Base-by-base conservation (phyloP, 2,888 invertebrate species). In the Margaritifera margaritifera region DNA sequence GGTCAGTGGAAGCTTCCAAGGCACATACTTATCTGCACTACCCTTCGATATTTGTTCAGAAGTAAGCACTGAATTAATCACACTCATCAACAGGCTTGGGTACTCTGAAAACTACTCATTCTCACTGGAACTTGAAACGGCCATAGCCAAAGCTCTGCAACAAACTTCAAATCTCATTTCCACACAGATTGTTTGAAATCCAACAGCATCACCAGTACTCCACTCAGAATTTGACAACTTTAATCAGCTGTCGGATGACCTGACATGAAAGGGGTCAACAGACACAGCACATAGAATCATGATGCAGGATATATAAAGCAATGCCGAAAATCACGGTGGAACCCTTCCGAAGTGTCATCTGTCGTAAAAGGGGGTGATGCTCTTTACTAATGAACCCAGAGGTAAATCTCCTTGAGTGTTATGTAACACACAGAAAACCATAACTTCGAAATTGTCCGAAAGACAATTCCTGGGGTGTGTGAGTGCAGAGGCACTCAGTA, bases 171-270 rank as follows among this genome's bases (percentile, higher is more conserved):
- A 52, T 20, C 52, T 72, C 8, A 60, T 78, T 15, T 25, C 79
- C 18, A 62, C 68, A 6, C 70, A 75, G 24, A 78, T 74, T 24
- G 57, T 79, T 18, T 22, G 70, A 24, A 55, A 64, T 42, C 74
- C 71, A 42, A 22, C 57, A 22, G 56, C n/a, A 6, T 55, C 59
- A 20, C 62, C 69, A 4, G 52, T 75, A 5, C 78, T 80, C 55
- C 80, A 78, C 63, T 72, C 70, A 8, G 72, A 78, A 19, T 80
- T 77, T 66, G 77, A 77, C 64, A 77, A 72, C 42, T 76, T 75
- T 59, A 71, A 79, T 59, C 64, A 71, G 64, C 54, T 75, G 2
- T 19, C 75, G 20, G 77, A 77, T 65, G 63, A 66, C 55, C 50
- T 76, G 24, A 51, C 62, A 20, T 71, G 75, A 4, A 62, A 19